Evolutionary conservation across 2,888 invertebrate genomes (phyloP), one percentile per base, ranked within the genome.

Genomic region (Halictus quadricinctus): DNA sequence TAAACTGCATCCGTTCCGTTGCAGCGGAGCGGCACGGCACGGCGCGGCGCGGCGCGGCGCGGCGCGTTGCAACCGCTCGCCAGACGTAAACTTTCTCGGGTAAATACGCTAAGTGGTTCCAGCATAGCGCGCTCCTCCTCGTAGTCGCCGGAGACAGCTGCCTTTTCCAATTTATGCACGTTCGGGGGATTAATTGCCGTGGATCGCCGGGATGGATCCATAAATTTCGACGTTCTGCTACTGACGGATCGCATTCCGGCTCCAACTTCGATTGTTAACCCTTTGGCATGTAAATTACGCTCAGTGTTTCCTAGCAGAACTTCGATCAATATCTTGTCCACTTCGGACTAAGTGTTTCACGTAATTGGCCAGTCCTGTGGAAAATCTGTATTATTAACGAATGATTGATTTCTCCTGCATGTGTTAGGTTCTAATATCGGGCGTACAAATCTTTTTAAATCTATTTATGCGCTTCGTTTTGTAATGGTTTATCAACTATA

Each of bases 51-150:
- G 25, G n/a, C n/a, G n/a, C n/a, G 43, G 60, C 69, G 54, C 25
- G 6, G 29, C 64, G 6, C 64, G 25, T 25, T 25, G 64, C 29
- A 29, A 48, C 50, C 36, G 60, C 78, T 88, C 46, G 79, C 83
- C 88, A 83, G 83, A 85, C 84, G 81, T 76, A 86, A 89, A 90
- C 88, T 88, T 89, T 46, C 58, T 13, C 70, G 85, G 73, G 85
- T 84, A 88, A 88, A 89, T 90, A 86, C 81, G 82, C 76, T 84
- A 90, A 89, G 88, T 85, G 84, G 79, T 85, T 87, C 79, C 81
- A 90, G 80, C 80, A 54, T 36, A 25, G 58, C 58, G 18, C 41
- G 12, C 36, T 6, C 18, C 8, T 46, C 25, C 25, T 13, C 50
- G 18, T 46, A 66, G 58, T 75, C 50, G 50, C 48, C 36, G 60